Conservation (phyloP, 2,888 invertebrate genomes). For the Apamea anceps region DNA sequence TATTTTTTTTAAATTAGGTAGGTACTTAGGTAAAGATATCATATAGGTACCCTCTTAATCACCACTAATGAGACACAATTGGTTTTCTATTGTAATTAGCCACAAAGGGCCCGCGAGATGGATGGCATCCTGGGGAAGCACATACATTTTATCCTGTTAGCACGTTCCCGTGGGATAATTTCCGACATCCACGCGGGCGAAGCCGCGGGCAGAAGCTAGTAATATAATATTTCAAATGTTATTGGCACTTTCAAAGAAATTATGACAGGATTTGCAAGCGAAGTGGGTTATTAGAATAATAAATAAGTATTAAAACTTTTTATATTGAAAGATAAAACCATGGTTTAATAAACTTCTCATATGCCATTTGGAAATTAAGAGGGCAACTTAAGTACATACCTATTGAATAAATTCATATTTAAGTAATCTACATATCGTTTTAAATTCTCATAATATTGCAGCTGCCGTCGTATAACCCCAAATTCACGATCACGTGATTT, state of each 20-base stretch:
- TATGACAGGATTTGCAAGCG: not conserved
- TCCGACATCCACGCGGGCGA: no score
- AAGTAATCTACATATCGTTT: not conserved
- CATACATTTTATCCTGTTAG: no score
- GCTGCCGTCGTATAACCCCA: slow-evolving; percentile 14
- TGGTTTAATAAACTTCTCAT: not conserved
- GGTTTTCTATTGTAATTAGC: no score
- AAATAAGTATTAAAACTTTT: not conserved
- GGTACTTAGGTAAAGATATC: no score
- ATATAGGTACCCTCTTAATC: no score
- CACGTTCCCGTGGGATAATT: no score
- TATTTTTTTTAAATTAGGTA: no score
- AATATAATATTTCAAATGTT: slow-evolving; percentile 21
- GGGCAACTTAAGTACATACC: not conserved
- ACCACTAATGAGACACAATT: no score
- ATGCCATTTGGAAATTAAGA: not conserved
- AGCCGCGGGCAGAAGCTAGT: no score
- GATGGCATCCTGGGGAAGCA: no score
- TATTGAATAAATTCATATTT: not conserved
- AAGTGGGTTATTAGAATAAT: not conserved
- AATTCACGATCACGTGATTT: slow-evolving; percentile 16
- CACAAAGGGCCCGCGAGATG: no score
- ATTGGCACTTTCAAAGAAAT: slow-evolving; percentile 8
- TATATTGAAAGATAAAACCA: not conserved
- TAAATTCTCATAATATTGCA: not conserved